Evolutionary conservation across 2,113 vertebrate genomes (phyloP).

Genomic region (Microtus richardsoni): DNA sequence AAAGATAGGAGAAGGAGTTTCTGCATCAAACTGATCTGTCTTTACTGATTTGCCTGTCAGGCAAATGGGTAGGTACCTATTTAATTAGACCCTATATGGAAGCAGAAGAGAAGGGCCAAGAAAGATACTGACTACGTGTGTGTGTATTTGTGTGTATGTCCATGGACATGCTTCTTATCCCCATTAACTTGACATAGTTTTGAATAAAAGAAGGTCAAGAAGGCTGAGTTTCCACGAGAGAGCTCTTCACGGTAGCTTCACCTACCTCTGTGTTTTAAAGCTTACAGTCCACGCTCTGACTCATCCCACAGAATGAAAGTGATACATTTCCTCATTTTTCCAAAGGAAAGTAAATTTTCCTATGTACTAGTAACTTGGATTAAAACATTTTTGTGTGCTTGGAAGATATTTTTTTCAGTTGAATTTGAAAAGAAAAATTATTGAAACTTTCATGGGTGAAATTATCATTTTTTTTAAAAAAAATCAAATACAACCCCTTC

Average conservation of each 20-base stretch:
- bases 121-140: neutral
- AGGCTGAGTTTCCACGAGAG: neutral
- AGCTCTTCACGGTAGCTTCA: neutral
- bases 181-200: neutral
- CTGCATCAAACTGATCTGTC: slow-evolving; percentile 21
- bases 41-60: slow-evolving; percentile 71
- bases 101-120: neutral
- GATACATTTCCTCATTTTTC: neutral
- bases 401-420: neutral
- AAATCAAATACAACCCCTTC: neutral
- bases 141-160: neutral
- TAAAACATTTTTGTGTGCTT: neutral
- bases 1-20: neutral
- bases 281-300: neutral
- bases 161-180: neutral
- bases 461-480: neutral
- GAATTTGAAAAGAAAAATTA: neutral
- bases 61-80: slow-evolving; percentile 68
- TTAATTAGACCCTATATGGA: slow-evolving; percentile 43
- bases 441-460: neutral
- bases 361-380: neutral
- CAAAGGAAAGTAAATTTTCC: neutral
- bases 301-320: neutral
- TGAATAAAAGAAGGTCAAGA: neutral
- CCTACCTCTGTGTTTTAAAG: neutral